These are phyloP conservation scores for Cinclus cinclus DNA, from an alignment of 2,113 vertebrate species.

Conservation along the genomic window DNA sequence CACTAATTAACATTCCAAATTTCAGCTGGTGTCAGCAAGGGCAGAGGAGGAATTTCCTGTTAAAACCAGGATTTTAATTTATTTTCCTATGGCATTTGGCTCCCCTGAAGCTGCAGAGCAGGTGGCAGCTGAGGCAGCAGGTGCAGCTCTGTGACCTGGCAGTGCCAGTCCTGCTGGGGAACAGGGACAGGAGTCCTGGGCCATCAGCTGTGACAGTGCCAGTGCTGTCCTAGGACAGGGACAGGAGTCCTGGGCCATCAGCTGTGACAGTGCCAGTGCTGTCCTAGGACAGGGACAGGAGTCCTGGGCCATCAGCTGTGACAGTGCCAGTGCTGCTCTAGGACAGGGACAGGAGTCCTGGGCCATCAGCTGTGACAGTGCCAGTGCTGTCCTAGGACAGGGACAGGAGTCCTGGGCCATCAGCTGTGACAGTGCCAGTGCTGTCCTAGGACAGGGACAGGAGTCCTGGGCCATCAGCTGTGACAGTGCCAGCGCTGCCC, in stretches of 20 bases:
- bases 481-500: not conserved
- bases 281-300: too few species aligned
- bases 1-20: accelerated
- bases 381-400: not conserved
- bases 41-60: not conserved
- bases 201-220: too few species aligned
- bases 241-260: not conserved
- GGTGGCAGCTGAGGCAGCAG: not conserved
- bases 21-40: not conserved
- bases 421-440: too few species aligned
- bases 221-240: too few species aligned
- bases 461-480: not conserved
- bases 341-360: not conserved
- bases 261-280: not conserved
- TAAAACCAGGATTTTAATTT: not conserved
- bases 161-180: not conserved
- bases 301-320: too few species aligned
- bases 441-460: too few species aligned
- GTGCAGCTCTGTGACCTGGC: not conserved
- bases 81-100: accelerated
- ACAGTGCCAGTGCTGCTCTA: too few species aligned
- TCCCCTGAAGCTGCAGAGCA: not conserved
- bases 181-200: too few species aligned
- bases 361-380: not conserved
- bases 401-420: not conserved